A percentile compares a stretch with the other conserved stretches of the same genome.
These are phyloP conservation scores for Epizoanthus fatuus DNA, from an alignment of 92 coral and sea anemone genomes.

Conservation along the genomic window DNA sequence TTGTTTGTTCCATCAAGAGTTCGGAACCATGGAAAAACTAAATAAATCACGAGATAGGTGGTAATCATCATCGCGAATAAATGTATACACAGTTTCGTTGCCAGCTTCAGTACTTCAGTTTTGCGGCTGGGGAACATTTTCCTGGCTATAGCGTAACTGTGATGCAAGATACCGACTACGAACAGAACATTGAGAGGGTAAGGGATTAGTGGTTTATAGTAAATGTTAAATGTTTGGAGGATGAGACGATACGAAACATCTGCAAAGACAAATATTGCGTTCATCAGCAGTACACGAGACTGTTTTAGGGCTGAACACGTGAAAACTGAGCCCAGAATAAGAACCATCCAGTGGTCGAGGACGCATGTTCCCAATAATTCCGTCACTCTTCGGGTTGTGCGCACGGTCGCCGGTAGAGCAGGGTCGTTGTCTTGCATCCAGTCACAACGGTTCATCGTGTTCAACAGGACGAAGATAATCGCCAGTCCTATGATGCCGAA, in stretches of 20 bases:
- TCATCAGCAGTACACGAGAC: neutral
- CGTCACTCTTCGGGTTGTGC: neutral
- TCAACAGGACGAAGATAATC: neutral
- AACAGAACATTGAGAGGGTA: no score
- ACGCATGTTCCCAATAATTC: neutral
- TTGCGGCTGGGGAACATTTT: no score
- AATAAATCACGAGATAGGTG: no score
- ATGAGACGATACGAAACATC: neutral
- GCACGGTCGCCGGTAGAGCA: neutral
- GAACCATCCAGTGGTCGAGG: constrained; percentile 8
- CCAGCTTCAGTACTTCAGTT: no score
- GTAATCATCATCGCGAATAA: no score
- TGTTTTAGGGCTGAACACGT: constrained; percentile 5
- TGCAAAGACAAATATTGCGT: neutral
- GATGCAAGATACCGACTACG: no score
- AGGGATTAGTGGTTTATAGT: no score
- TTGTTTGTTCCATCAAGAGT: no score
- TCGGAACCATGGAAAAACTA: no score
- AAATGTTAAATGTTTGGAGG: no score
- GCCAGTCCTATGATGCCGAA: neutral
- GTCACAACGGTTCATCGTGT: neutral
- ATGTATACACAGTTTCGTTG: no score
- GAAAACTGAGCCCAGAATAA: neutral
- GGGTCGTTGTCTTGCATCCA: neutral
- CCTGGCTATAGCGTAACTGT: no score